Conservation (phyloP, 2,797 vertebrate species). For the Danio aesculapii region DNA sequence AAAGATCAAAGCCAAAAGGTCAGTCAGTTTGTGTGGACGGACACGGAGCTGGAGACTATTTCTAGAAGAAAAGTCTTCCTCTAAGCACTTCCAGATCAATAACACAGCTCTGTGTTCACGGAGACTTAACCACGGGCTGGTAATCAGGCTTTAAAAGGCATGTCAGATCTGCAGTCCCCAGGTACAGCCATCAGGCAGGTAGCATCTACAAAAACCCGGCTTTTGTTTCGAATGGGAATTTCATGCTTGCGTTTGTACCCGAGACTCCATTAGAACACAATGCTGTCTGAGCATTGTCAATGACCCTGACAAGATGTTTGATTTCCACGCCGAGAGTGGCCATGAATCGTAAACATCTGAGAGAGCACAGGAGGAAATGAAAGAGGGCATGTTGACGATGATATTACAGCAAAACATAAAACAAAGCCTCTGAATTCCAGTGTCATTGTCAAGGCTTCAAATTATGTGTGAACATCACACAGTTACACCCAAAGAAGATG, state of each 20-base stretch:
- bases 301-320: slow-evolving; percentile 53
- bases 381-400: slow-evolving; percentile 5
- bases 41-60: slow-evolving; percentile 16
- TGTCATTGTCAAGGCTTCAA: background rate
- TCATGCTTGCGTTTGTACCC: slow-evolving; percentile 53
- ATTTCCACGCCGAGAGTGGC: slow-evolving; percentile 35
- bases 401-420: slow-evolving; percentile 51
- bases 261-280: slow-evolving; percentile 58
- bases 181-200: slow-evolving; percentile 47
- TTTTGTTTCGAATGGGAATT: slow-evolving; percentile 60
- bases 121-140: slow-evolving; percentile 52
- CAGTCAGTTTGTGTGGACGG: background rate
- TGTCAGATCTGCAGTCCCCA: slow-evolving; percentile 48
- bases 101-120: slow-evolving; percentile 40
- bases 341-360: slow-evolving; percentile 41
- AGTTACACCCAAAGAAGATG: slow-evolving; percentile 2
- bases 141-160: slow-evolving; percentile 59
- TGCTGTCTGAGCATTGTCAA: slow-evolving; percentile 41
- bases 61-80: slow-evolving; percentile 39
- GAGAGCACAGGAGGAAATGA: slow-evolving; percentile 25
- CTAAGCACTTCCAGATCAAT: slow-evolving; percentile 51
- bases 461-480: slow-evolving; percentile 8
- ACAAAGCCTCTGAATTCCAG: slow-evolving; percentile 19
- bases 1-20: slow-evolving; percentile 4
- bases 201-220: background rate